Evolutionary conservation across 2,888 invertebrate genomes (phyloP).

Genomic region (Muscina levida): DNA sequence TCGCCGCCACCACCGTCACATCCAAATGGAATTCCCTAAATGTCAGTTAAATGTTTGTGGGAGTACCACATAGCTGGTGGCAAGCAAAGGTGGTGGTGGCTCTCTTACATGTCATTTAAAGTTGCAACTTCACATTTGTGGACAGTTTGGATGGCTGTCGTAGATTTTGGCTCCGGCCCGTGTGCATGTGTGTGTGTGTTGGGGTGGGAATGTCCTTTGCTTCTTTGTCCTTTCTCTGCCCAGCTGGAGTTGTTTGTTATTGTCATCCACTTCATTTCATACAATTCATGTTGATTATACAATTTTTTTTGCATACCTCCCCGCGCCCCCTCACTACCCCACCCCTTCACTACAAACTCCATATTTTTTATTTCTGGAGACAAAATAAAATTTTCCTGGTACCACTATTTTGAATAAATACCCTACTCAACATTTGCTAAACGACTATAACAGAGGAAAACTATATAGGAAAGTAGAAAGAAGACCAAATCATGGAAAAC

Average conservation of each 20-base stretch:
- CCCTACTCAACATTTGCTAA: slow-evolving; percentile 40
- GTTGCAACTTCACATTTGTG: slow-evolving; percentile 49
- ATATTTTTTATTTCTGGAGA: no score
- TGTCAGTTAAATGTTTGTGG: background rate
- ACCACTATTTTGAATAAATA: slow-evolving; percentile 21
- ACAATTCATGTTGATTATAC: slow-evolving; percentile 43
- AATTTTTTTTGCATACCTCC: slow-evolving; percentile 22
- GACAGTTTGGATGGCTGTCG: slow-evolving; percentile 23
- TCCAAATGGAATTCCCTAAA: background rate
- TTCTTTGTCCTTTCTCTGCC: background rate
- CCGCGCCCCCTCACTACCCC: background rate
- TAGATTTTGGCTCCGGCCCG: background rate
- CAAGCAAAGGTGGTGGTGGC: slow-evolving; percentile 8
- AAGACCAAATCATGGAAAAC: slow-evolving; percentile 27
- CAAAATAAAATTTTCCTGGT: slow-evolving; percentile 1
- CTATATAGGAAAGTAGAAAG: background rate
- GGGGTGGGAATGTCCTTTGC: background rate
- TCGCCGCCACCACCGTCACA: background rate
- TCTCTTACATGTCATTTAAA: slow-evolving; percentile 60
- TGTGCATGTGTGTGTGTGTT: slow-evolving; percentile 10
- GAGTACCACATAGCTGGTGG: background rate
- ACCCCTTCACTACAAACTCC: no score
- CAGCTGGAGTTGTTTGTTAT: slow-evolving; percentile 38
- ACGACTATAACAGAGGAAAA: slow-evolving; percentile 4
- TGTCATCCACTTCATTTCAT: slow-evolving; percentile 54